Conservation (phyloP, 1,140 invertebrate species). For the Trissolcus basalis region DNA sequence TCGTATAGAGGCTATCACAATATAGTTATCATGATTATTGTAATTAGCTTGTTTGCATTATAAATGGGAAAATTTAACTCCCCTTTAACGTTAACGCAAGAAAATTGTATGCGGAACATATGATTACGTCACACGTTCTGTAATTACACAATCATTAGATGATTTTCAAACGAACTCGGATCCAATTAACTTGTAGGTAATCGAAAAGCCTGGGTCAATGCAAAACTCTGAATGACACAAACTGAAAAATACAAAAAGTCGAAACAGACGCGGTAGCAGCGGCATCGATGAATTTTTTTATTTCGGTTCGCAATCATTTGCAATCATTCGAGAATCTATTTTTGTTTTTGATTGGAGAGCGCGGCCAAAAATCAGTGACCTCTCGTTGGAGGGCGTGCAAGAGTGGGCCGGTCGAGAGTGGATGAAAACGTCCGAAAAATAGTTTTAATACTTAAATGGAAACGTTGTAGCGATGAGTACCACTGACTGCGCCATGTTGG, state of each 20-base stretch:
- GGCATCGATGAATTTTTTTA: neutral
- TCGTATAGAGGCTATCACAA: too few species aligned
- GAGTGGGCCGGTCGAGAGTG: slow-evolving; percentile 6
- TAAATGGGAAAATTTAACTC: too few species aligned
- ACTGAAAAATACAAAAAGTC: neutral
- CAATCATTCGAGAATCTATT: slow-evolving; percentile 20
- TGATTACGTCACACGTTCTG: too few species aligned
- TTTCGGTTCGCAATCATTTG: slow-evolving; percentile 16
- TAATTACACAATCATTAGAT: too few species aligned
- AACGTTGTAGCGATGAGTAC: slow-evolving; percentile 63
- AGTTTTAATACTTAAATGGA: slow-evolving; percentile 40
- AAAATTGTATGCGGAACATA: too few species aligned
- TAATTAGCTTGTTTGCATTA: too few species aligned
- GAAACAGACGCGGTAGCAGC: slow-evolving; percentile 2
- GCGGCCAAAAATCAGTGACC: slow-evolving; percentile 8
- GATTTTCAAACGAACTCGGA: too few species aligned
- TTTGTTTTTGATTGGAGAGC: neutral
- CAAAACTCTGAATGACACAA: neutral
- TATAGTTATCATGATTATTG: too few species aligned
- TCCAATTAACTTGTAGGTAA: too few species aligned
- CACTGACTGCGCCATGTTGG: slow-evolving; percentile 73
- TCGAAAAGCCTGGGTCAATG: too few species aligned
- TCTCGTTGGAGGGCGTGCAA: neutral
- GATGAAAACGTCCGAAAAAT: slow-evolving; percentile 41
- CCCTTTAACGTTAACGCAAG: too few species aligned